Conservation (phyloP, 2,113 vertebrate species). For the Myiozetetes cayanensis region DNA sequence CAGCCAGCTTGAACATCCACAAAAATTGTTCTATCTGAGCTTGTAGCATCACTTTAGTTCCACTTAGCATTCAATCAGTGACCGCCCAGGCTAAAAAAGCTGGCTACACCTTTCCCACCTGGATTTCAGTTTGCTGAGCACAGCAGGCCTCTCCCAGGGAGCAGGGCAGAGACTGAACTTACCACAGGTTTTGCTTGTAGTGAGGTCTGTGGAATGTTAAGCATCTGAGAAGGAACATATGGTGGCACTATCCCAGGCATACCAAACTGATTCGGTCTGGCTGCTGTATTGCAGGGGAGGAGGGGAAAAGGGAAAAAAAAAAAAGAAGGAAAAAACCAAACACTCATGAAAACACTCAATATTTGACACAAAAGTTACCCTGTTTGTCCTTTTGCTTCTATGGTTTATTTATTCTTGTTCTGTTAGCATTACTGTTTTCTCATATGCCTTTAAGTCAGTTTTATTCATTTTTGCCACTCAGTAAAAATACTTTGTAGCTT, state of each 20-base stretch:
- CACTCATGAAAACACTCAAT: background rate
- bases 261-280: conserved; percentile 87
- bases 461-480: background rate
- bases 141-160: background rate
- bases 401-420: background rate
- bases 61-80: background rate
- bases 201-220: conserved; percentile 88
- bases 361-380: background rate
- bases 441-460: background rate
- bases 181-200: conserved; percentile 85
- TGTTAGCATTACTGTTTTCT: background rate
- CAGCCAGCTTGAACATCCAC: background rate
- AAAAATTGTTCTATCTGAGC: background rate
- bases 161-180: conserved; percentile 45
- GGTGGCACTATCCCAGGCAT: conserved; percentile 83
- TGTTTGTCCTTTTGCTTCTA: background rate
- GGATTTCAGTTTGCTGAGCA: background rate
- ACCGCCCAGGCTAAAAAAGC: background rate
- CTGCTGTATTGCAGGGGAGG: conserved; percentile 64
- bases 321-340: background rate
- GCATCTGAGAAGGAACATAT: conserved; percentile 82
- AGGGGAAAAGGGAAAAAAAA: background rate
- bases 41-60: background rate
- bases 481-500: background rate
- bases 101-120: background rate